phyloP scores from a whole-genome alignment of 2,797 vertebrate genomes.

The Enteromius mattozi region DNA sequence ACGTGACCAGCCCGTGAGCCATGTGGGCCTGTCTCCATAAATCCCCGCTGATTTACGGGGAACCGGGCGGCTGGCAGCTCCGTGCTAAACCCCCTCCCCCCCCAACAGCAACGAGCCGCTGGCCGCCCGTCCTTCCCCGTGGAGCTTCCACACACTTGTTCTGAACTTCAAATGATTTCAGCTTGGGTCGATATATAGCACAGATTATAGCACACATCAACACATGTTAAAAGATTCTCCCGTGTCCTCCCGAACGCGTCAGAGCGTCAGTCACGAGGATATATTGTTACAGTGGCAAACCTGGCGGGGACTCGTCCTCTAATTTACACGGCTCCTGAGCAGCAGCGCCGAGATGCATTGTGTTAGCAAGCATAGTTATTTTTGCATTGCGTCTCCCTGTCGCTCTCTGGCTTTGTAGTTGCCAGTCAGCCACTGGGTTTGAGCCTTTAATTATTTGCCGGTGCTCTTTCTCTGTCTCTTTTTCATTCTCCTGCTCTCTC shows the following conservation, averaged over 20 bases:
- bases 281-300: conserved; percentile 45
- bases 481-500: conserved; percentile 47
- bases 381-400: conserved; percentile 44
- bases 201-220: conserved; percentile 30
- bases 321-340: conserved; percentile 49
- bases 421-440: conserved; percentile 56
- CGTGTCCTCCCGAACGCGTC: conserved; percentile 8
- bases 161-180: conserved; percentile 41
- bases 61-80: conserved; percentile 72
- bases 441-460: conserved; percentile 64
- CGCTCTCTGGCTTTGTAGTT: conserved; percentile 52
- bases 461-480: conserved; percentile 43
- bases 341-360: conserved; percentile 46
- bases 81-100: conserved; percentile 74
- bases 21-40: conserved; percentile 78
- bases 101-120: conserved; percentile 40
- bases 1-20: conserved; percentile 80
- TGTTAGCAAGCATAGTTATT: conserved; percentile 52
- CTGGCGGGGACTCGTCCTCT: conserved; percentile 35
- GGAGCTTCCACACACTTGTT: neutral
- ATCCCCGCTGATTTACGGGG: conserved; percentile 79
- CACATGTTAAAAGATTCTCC: conserved; percentile 48
- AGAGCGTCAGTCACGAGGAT: conserved; percentile 24
- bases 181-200: conserved; percentile 10
- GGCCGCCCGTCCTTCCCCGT: neutral